Conservation (phyloP, 2,113 vertebrate species). For the Grus americana region DNA sequence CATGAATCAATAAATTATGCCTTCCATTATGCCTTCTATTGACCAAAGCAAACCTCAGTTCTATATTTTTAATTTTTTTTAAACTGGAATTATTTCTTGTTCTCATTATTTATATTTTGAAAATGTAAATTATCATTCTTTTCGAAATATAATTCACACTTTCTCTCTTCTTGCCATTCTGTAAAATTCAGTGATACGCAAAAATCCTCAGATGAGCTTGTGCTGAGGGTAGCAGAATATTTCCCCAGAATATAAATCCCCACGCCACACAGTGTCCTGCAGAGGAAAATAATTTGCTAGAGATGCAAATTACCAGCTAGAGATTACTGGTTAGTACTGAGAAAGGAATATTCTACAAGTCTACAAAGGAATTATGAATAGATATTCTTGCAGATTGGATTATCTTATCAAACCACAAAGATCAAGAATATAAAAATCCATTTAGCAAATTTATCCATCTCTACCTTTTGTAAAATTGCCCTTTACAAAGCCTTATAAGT, state of each 20-base stretch:
- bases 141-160: neutral
- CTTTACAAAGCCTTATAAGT: neutral
- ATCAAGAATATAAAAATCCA: neutral
- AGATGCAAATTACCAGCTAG: neutral
- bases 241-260: neutral
- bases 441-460: neutral
- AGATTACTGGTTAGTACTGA: neutral
- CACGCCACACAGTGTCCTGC: neutral
- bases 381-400: neutral
- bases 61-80: neutral
- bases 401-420: neutral
- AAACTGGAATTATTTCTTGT: neutral
- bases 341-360: neutral
- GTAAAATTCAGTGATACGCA: neutral
- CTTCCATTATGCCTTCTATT: neutral
- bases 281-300: neutral
- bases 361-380: neutral
- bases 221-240: neutral
- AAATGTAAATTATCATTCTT: neutral
- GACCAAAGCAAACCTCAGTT: neutral
- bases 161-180: neutral
- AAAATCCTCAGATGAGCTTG: neutral
- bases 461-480: neutral
- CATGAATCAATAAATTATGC: neutral
- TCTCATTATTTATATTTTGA: neutral